Evolutionary conservation across 64 coral and sea anemone species (phyloP).

Genomic region (Astreopora myriophthalma): DNA sequence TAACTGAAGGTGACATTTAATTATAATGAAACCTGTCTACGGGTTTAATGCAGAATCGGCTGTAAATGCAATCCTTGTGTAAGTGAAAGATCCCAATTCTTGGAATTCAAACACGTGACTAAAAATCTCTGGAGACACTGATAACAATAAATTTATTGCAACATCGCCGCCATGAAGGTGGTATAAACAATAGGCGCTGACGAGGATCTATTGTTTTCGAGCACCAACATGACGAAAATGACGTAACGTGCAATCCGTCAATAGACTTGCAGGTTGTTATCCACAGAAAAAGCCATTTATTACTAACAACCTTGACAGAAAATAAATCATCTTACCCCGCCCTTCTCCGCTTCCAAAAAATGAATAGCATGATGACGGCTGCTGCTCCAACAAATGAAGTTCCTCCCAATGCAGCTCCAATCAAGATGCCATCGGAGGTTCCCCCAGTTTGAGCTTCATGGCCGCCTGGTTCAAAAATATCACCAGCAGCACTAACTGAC

Average conservation of each 20-base stretch:
- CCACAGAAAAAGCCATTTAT: background rate
- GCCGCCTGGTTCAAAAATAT: background rate
- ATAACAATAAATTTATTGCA: too few species aligned
- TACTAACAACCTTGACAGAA: background rate
- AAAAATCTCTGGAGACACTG: too few species aligned
- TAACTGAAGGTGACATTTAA: too few species aligned
- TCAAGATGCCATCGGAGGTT: background rate
- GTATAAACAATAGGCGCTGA: too few species aligned
- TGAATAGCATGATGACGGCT: background rate
- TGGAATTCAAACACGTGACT: too few species aligned
- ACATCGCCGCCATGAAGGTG: too few species aligned
- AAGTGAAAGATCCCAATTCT: too few species aligned
- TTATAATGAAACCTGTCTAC: too few species aligned
- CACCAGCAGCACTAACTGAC: background rate
- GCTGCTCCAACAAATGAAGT: background rate
- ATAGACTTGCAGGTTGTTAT: background rate
- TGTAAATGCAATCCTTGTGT: too few species aligned
- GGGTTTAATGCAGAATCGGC: too few species aligned
- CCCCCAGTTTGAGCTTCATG: background rate
- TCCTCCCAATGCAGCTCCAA: constrained; percentile 2
- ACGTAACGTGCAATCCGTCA: background rate
- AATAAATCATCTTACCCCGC: background rate
- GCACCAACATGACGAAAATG: too few species aligned
- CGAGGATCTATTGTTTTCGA: too few species aligned
- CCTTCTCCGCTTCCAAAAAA: background rate